Base-by-base conservation (phyloP, 2,888 invertebrate genomes). In the Pyrrhosoma nymphula region DNA sequence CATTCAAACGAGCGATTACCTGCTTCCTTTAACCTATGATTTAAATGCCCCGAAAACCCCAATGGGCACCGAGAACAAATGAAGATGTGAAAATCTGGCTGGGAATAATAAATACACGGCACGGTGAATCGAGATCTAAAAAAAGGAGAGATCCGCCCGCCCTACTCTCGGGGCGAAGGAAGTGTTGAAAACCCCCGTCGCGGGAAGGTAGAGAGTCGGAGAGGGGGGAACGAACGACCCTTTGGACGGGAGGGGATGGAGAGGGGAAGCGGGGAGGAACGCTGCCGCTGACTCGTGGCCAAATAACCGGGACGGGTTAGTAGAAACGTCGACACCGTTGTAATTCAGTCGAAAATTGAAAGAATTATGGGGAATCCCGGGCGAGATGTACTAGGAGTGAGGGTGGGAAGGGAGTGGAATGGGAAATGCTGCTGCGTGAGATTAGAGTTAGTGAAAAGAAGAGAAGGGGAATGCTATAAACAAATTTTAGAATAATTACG, bases 301-400 rank as follows among this genome's bases (percentile, higher is more conserved):
- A 93, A 93, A 69, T 93, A 93, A 69, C 93, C 16, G 75, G 47
- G 75, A 35, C 93, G 39, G 69, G 93, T 93, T 93, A 93, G 69
- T 93, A 93, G 93, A 93, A 93, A 93, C 93, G 93, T 93, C 69
- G 93, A 93, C 93, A 93, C 47, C 14, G 93, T 75, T 47, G 93
- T 93, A 93, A 93, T 69, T 63, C 26, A 93, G 93, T 93, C 93
- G 93, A 55, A 93, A 93, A 47, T 75, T 69, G 93, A 69, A 60
- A 93, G 93, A 93, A 69, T 93, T 93, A 93, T 93, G 93, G 69
- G 47, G 91, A 69, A 63, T 69, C 10, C 10, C 35, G 69, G 60
- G 91, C 39, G 47, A 4, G 47, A 47, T 47, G 47, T 47, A n/a
- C n/a, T n/a, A 56, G 63, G 56, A 93, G 69, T 93, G 47, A 23